Percentiles rank a stretch among this genome's conserved stretches.
phyloP scores from a whole-genome alignment of 2,888 invertebrate genomes.

The Capitulum mitella region DNA sequence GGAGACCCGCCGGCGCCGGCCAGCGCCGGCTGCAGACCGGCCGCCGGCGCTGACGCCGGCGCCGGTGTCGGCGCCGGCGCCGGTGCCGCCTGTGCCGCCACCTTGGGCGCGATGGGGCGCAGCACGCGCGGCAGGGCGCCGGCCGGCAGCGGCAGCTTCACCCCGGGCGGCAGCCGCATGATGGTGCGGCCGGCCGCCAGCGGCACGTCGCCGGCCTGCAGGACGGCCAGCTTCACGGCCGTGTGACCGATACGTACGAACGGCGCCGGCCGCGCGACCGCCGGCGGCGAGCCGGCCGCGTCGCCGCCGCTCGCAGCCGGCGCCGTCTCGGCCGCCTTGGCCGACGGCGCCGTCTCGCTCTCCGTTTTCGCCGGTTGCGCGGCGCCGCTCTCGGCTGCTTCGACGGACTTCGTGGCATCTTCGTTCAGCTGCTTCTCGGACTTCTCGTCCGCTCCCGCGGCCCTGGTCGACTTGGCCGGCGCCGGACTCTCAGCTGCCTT shows the following conservation, averaged over 20 bases:
- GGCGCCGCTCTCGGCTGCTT: not conserved
- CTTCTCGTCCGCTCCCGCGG: too few species aligned
- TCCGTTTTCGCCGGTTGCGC: too few species aligned
- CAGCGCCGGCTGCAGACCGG: not conserved
- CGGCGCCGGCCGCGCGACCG: too few species aligned
- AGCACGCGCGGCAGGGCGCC: not conserved
- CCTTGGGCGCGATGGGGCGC: slow-evolving; percentile 6
- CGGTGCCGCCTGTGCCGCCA: not conserved
- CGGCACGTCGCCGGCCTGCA: not conserved
- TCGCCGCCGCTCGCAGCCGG: not conserved
- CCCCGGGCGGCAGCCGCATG: slow-evolving; percentile 3
- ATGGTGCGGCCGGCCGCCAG: not conserved
- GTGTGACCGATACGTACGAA: too few species aligned
- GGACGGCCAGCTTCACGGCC: not conserved
- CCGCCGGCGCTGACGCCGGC: not conserved
- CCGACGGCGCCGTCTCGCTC: not conserved
- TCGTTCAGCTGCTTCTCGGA: too few species aligned
- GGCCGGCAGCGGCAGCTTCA: not conserved
- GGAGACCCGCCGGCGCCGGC: not conserved
- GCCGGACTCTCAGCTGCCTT: too few species aligned
- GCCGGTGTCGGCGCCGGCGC: not conserved
- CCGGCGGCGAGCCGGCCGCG: not conserved
- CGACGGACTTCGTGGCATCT: not conserved
- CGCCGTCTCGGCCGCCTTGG: not conserved
- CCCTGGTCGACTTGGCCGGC: too few species aligned